phyloP scores from a whole-genome alignment of 2,888 invertebrate genomes.

The Autographa gamma region DNA sequence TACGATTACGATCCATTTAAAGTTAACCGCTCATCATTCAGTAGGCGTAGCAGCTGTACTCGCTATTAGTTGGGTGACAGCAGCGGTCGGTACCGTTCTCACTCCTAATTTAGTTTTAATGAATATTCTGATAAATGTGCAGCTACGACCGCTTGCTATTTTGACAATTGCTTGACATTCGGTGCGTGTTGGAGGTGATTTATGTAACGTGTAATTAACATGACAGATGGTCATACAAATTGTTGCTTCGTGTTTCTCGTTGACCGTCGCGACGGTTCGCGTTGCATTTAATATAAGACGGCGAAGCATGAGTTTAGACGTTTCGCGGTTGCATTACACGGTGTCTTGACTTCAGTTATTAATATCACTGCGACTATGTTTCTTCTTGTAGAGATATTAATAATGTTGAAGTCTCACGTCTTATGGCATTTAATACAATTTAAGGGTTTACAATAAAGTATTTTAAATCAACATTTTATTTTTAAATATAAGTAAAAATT shows the following conservation, averaged over 20 bases:
- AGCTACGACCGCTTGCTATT: conserved; percentile 31
- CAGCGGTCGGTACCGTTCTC: conserved; percentile 26
- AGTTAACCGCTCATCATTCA: conserved; percentile 46
- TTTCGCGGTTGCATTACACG: conserved; percentile 35
- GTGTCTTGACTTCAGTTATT: conserved; percentile 15
- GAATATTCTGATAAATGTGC: conserved; percentile 52
- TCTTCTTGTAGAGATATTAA: background rate
- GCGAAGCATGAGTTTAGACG: conserved; percentile 16
- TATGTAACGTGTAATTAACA: conserved; percentile 39
- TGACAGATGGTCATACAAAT: conserved; percentile 36
- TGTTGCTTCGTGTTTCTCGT: background rate
- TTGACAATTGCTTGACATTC: conserved; percentile 32
- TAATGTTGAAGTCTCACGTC: background rate
- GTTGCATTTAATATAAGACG: conserved; percentile 36
- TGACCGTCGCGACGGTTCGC: conserved; percentile 10
- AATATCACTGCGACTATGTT: background rate
- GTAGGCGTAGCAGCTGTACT: conserved; percentile 34
- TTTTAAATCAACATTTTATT: too few species aligned
- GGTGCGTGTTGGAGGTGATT: conserved; percentile 26
- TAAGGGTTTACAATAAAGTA: too few species aligned
- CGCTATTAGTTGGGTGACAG: conserved; percentile 41
- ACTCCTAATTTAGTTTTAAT: conserved; percentile 56
- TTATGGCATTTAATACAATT: background rate
- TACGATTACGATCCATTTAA: conserved; percentile 38
- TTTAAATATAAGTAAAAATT: background rate